Conservation (phyloP, 92 coral and sea anemone species). For the Palythoa grandis region DNA sequence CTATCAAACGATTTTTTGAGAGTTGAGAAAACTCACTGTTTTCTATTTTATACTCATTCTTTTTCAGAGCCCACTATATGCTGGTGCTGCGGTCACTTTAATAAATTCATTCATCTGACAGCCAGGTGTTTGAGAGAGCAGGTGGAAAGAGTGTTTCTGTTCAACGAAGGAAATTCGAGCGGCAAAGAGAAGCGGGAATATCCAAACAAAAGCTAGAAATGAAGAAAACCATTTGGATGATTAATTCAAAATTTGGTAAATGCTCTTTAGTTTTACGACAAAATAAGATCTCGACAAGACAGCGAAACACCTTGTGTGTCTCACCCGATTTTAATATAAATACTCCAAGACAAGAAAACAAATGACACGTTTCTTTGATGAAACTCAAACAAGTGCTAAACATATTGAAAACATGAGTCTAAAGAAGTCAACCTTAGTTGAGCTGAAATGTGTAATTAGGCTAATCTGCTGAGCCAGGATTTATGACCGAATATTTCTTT, state of each 20-base stretch:
- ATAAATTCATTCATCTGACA: not conserved
- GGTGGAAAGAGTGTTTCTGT: slow-evolving; percentile 18
- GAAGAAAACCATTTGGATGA: slow-evolving; percentile 33
- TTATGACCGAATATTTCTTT: slow-evolving; percentile 3
- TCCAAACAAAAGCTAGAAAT: slow-evolving; percentile 11
- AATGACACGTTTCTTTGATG: slow-evolving; percentile 24
- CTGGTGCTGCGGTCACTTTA: not conserved
- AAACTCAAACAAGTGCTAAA: slow-evolving; percentile 40
- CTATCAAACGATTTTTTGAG: too few species aligned
- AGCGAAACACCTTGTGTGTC: slow-evolving; percentile 3
- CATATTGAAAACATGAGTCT: not conserved
- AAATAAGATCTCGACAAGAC: slow-evolving; percentile 14
- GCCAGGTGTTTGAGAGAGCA: slow-evolving; percentile 37
- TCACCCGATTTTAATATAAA: slow-evolving; percentile 26
- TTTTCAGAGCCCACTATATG: not conserved
- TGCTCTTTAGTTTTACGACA: not conserved
- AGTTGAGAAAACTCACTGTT: too few species aligned
- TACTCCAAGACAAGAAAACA: slow-evolving; percentile 22
- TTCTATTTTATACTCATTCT: too few species aligned
- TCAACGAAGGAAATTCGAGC: not conserved
- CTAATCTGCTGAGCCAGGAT: slow-evolving; percentile 25
- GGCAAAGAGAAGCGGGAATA: slow-evolving; percentile 34
- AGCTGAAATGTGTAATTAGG: slow-evolving; percentile 38
- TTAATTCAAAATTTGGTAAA: slow-evolving; percentile 26
- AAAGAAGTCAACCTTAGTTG: slow-evolving; percentile 37